Conservation (phyloP, 2,888 invertebrate genomes). For the Dysmachus trigonus region DNA sequence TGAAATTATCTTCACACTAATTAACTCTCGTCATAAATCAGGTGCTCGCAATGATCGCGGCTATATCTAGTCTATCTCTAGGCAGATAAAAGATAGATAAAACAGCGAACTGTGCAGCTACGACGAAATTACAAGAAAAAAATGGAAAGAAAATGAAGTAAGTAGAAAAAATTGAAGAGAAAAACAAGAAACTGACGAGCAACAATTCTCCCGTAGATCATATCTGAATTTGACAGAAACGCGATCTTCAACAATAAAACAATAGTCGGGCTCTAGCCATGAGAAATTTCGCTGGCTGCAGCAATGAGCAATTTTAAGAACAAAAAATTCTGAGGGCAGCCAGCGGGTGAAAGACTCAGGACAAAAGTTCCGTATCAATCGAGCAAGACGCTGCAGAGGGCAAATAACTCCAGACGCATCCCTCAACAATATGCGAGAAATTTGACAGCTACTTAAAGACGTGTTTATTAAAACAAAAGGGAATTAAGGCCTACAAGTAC, state of each 20-base stretch:
- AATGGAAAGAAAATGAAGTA: neutral
- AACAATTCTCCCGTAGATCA: constrained; percentile 52
- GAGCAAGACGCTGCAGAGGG: neutral
- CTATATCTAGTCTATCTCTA: constrained; percentile 12
- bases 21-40: constrained; percentile 49
- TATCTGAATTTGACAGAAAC: constrained; percentile 54
- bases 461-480: neutral
- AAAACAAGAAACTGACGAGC: constrained; percentile 6
- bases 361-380: neutral
- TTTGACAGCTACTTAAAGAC: neutral
- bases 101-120: neutral
- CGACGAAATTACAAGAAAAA: constrained; percentile 20
- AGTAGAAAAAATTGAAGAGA: constrained; percentile 3
- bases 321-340: neutral
- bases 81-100: constrained; percentile 33
- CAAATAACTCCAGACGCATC: neutral
- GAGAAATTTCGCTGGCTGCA: constrained; percentile 30
- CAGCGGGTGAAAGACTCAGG: neutral
- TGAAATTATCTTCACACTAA: constrained; percentile 44
- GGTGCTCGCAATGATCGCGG: constrained; percentile 45
- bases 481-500: neutral
- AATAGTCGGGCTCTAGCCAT: constrained; percentile 30
- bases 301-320: neutral
- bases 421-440: neutral
- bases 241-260: constrained; percentile 52